Percentiles rank a stretch among this genome's conserved stretches.
phyloP scores from a whole-genome alignment of 2,888 invertebrate species.

The Volucella inflata region DNA sequence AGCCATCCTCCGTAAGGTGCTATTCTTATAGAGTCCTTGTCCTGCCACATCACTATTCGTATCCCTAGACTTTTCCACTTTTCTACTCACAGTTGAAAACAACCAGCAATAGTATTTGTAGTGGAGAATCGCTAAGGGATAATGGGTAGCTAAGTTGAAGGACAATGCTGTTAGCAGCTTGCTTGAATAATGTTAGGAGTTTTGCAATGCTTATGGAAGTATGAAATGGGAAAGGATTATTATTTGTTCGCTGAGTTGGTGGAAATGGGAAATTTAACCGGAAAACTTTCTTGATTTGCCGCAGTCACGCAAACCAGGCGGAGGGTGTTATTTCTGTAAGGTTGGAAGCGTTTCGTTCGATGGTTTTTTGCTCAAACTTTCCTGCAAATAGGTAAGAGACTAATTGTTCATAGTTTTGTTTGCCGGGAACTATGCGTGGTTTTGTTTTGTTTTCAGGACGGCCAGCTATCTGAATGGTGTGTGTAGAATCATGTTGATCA shows the following conservation, averaged over 20 bases:
- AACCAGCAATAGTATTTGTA: neutral
- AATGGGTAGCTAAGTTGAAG: slow-evolving; percentile 62
- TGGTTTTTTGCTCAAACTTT: slow-evolving; percentile 52
- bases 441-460: no score
- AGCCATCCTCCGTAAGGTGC: slow-evolving; percentile 13
- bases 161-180: slow-evolving; percentile 68
- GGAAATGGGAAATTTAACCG: slow-evolving; percentile 66
- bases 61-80: no score
- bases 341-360: slow-evolving; percentile 26
- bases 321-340: neutral
- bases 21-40: slow-evolving; percentile 15
- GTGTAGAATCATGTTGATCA: no score
- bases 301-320: slow-evolving; percentile 60
- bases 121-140: slow-evolving; percentile 33
- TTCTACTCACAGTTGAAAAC: no score
- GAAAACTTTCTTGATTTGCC: slow-evolving; percentile 71
- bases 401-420: slow-evolving; percentile 10
- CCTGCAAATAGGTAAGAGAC: slow-evolving; percentile 25
- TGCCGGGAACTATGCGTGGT: no score
- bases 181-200: slow-evolving; percentile 59
- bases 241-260: slow-evolving; percentile 62
- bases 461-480: no score
- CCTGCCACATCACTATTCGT: slow-evolving; percentile 27
- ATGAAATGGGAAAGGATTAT: slow-evolving; percentile 74
- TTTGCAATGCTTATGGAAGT: slow-evolving; percentile 60